Conservation (phyloP, 2,888 invertebrate species). For the Eupeodes latifasciatus region DNA sequence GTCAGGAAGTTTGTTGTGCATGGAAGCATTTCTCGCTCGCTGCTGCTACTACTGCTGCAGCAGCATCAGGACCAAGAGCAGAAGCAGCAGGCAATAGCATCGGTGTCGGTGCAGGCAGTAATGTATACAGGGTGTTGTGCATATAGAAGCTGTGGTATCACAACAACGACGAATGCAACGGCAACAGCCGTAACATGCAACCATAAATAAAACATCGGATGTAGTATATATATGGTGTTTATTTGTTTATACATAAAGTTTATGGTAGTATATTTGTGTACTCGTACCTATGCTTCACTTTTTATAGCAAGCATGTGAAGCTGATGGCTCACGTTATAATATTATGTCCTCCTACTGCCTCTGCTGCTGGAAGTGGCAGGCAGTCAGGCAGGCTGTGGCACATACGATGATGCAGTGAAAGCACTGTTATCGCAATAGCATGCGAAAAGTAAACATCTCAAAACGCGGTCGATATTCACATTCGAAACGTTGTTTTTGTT, state of each 20-base stretch:
- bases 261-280: constrained; percentile 3
- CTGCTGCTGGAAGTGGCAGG: constrained; percentile 17
- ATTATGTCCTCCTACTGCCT: constrained; percentile 50
- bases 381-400: background rate
- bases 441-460: constrained; percentile 72
- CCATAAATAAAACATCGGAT: constrained; percentile 74
- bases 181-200: constrained; percentile 48
- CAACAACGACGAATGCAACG: background rate
- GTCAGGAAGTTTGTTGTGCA: constrained; percentile 76
- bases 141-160: constrained; percentile 19
- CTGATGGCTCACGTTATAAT: constrained; percentile 41
- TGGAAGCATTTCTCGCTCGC: constrained; percentile 54
- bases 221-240: constrained; percentile 33
- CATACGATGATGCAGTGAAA: constrained; percentile 46
- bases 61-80: constrained; percentile 6
- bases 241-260: constrained; percentile 25
- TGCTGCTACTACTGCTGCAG: constrained; percentile 12
- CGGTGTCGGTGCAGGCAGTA: too few relatives aligned
- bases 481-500: constrained; percentile 13
- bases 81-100: constrained; percentile 16
- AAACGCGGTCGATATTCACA: constrained; percentile 56
- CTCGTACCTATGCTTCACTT: constrained; percentile 1
- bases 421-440: constrained; percentile 64
- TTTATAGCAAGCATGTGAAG: constrained; percentile 23
- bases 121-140: background rate